Conservation (phyloP, 2,113 vertebrate genomes). For the Pelvicachromis taeniatus region DNA sequence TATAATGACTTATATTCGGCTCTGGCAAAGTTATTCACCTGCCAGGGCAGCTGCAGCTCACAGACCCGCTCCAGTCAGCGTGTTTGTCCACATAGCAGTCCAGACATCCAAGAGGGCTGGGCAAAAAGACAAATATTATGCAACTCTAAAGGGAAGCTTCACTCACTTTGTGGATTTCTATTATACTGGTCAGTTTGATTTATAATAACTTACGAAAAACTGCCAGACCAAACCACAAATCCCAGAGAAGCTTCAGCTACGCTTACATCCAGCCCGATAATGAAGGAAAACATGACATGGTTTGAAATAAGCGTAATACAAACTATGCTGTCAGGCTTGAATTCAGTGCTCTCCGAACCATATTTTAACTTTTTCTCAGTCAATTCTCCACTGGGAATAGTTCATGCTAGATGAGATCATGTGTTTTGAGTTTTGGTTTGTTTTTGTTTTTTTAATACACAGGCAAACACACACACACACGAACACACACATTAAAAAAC, state of each 20-base stretch:
- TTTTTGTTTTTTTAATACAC: no score
- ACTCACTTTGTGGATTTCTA: background rate
- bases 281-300: background rate
- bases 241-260: background rate
- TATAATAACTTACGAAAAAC: background rate
- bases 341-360: background rate
- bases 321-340: background rate
- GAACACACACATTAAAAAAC: background rate
- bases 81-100: conserved; percentile 14
- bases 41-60: conserved; percentile 25
- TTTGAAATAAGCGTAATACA: background rate
- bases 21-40: conserved; percentile 22
- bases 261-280: background rate
- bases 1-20: conserved; percentile 2
- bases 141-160: conserved; percentile 4
- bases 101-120: background rate
- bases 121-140: conserved; percentile 12
- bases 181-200: background rate
- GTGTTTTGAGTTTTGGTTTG: background rate
- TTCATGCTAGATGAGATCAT: conserved; percentile 12
- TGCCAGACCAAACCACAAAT: background rate
- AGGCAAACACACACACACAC: background rate
- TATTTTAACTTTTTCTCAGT: background rate
- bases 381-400: background rate
- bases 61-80: background rate